phyloP scores from a whole-genome alignment of 1,140 invertebrate genomes.

The Zaprionus tsacasi region DNA sequence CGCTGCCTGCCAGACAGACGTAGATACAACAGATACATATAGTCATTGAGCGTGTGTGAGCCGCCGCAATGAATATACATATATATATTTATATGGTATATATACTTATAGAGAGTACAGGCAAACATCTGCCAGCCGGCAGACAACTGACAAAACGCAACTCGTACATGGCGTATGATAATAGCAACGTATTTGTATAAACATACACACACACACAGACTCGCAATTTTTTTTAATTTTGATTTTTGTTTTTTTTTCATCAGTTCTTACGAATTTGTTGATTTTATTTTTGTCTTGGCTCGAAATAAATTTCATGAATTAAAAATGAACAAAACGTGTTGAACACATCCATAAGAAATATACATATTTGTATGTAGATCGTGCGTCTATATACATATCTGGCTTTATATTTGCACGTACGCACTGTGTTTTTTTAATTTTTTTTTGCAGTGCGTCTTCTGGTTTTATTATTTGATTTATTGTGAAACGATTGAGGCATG shows the following conservation, averaged over 20 bases:
- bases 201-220: background rate
- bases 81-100: background rate
- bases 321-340: slow-evolving; percentile 76
- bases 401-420: slow-evolving; percentile 15
- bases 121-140: slow-evolving; percentile 22
- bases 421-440: background rate
- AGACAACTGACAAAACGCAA: slow-evolving; percentile 44
- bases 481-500: background rate
- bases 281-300: slow-evolving; percentile 58
- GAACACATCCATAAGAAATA: slow-evolving; percentile 31
- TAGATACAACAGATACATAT: slow-evolving; percentile 30
- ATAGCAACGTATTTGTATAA: slow-evolving; percentile 6
- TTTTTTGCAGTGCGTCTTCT: background rate
- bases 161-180: slow-evolving; percentile 1
- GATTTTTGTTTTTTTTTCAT: slow-evolving; percentile 5
- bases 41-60: slow-evolving; percentile 45
- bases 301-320: slow-evolving; percentile 77
- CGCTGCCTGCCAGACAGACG: slow-evolving; percentile 2
- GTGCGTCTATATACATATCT: slow-evolving; percentile 27
- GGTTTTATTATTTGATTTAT: background rate
- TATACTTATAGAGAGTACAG: slow-evolving; percentile 9
- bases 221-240: slow-evolving; percentile 24
- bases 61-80: slow-evolving; percentile 8
- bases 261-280: slow-evolving; percentile 36
- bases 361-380: background rate